Base-by-base conservation (phyloP, 2,797 vertebrate genomes). In the Coendou prehensilis region DNA sequence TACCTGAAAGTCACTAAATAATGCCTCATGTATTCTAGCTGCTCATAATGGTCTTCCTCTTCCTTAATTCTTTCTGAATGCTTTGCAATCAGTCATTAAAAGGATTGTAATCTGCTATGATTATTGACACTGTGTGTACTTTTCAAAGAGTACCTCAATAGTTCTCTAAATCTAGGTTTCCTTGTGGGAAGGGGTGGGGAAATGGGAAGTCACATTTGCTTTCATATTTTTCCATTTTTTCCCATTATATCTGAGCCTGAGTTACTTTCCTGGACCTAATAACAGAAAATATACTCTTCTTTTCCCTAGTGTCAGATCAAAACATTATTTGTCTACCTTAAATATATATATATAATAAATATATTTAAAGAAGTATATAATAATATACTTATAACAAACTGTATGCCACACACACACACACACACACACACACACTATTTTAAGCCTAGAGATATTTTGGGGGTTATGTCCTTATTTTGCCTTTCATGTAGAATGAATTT, bases 51-150 rank as follows among this genome's bases (percentile, higher is more conserved):
- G 45, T 78, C 33, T 86, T 71, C 23, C 2, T 57, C 33, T 26
- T 17, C 78, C 41, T 90, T 83, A 17, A 71, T 93, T 95, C 52
- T 89, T 81, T 75, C 76, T 79, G 87, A 90, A 80, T 96, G 56
- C 81, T 85, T 92, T 87, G 6, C 57, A 63, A 63, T 73, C 33
- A 85, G 26, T 71, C 47, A 69, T 91, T 5, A 63, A 95, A 20
- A 78, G 54, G 23, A 93, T 78, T 56, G 5, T 63, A 93, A 76
- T 45, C 30, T 96, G 52, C 7, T 86, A 0, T 89, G 86, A 64
- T 61, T 88, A 80, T 50, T 91, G 26, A 76, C 33, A 89, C 45
- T 83, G 64, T 83, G n/a, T 96, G 9, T 9, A 89, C 47, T 95
- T 90, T 89, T 75, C 41, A 79, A 9, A 94, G 61, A 54, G 2